Evolutionary conservation across 2,113 vertebrate species (phyloP).

Genomic region (Neomonachus schauinslandi): DNA sequence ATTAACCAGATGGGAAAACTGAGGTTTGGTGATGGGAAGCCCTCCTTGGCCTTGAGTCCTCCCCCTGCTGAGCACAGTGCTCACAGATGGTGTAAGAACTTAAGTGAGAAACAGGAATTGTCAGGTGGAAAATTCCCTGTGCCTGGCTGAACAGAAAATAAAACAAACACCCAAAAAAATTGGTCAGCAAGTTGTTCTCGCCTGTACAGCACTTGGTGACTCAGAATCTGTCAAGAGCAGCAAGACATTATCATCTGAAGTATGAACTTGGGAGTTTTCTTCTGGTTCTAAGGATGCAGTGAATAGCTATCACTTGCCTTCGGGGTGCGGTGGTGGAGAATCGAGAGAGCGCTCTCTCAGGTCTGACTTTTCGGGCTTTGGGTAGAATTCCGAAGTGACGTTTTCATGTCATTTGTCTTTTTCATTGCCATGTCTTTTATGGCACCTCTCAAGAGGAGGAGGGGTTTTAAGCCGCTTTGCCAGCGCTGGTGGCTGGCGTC

Average conservation of each 20-base stretch:
- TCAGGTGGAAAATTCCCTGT: slow-evolving; percentile 76
- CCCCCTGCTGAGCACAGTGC: not conserved
- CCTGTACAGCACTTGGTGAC: slow-evolving; percentile 8
- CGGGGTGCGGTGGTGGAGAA: not conserved
- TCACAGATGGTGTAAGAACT: slow-evolving; percentile 45
- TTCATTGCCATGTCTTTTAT: no score
- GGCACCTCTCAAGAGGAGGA: not conserved
- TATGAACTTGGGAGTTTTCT: slow-evolving; percentile 53
- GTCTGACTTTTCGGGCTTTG: not conserved
- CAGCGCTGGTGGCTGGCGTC: fast-evolving
- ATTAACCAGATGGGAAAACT: slow-evolving; percentile 56
- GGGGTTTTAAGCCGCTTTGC: not conserved
- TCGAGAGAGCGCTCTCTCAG: not conserved
- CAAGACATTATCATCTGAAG: slow-evolving; percentile 53
- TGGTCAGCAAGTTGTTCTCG: slow-evolving; percentile 57
- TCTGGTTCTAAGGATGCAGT: not conserved
- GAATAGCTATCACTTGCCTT: not conserved
- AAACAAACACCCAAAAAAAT: not conserved
- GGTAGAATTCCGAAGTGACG: not conserved
- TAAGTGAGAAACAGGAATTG: slow-evolving; percentile 63
- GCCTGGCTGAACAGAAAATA: slow-evolving; percentile 50
- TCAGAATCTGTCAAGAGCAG: slow-evolving; percentile 47
- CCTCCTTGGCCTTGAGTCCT: not conserved
- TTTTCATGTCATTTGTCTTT: not conserved
- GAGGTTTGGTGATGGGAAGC: not conserved